These are phyloP conservation scores for Lasioglossum leucozonium DNA, from an alignment of 2,888 invertebrate genomes.

Conservation along the genomic window DNA sequence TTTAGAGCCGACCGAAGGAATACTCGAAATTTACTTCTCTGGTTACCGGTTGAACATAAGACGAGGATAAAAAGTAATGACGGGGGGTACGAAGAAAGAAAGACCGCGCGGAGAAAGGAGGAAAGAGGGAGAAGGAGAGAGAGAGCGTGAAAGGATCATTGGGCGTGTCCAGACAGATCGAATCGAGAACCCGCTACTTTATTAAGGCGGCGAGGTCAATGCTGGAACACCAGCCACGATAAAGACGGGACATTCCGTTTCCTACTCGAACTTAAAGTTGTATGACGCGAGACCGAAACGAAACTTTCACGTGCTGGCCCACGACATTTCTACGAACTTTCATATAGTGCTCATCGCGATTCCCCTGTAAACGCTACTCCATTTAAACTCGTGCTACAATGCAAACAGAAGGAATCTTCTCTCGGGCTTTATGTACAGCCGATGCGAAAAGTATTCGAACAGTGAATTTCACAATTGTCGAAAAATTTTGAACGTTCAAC, in stretches of 20 bases:
- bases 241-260: constrained; percentile 65
- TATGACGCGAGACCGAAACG: constrained; percentile 37
- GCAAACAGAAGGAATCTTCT: neutral
- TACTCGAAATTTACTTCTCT: constrained; percentile 55
- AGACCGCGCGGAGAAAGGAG: constrained; percentile 19
- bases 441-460: neutral
- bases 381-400: neutral
- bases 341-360: neutral
- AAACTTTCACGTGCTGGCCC: constrained; percentile 37
- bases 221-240: constrained; percentile 60
- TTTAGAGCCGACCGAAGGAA: constrained; percentile 23
- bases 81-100: constrained; percentile 40
- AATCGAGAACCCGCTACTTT: constrained; percentile 76
- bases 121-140: constrained; percentile 56
- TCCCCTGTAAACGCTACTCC: neutral
- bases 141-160: constrained; percentile 76
- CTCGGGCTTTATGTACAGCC: neutral
- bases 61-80: constrained; percentile 42
- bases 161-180: constrained; percentile 75
- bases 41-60: constrained; percentile 42
- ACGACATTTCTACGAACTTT: constrained; percentile 18
- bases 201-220: constrained; percentile 72
- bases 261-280: constrained; percentile 46
- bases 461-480: neutral
- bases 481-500: neutral